Evolutionary conservation across 2,888 invertebrate genomes (phyloP).

Genomic region (Hydropsyche betteni): DNA sequence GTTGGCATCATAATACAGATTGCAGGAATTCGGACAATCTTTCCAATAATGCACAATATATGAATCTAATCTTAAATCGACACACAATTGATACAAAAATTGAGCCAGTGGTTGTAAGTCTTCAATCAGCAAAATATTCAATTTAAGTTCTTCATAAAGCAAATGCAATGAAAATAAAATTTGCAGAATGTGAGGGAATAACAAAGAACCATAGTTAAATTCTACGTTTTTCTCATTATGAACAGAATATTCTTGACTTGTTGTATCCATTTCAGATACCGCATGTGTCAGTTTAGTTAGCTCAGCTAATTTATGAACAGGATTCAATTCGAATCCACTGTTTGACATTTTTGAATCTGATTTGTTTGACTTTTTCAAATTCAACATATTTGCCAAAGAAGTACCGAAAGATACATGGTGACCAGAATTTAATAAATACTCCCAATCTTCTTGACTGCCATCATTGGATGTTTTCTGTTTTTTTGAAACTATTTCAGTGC

Average conservation of each 20-base stretch:
- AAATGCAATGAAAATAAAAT: constrained; percentile 85
- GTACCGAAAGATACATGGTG: constrained; percentile 52
- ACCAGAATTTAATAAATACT: constrained; percentile 68
- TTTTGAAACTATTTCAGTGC: constrained; percentile 71
- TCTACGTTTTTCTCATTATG: constrained; percentile 58
- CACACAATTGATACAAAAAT: constrained; percentile 79
- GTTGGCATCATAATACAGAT: constrained; percentile 58
- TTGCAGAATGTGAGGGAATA: constrained; percentile 78
- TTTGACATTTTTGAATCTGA: constrained; percentile 44
- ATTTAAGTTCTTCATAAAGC: constrained; percentile 89
- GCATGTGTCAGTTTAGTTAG: constrained; percentile 13
- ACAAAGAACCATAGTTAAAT: constrained; percentile 71
- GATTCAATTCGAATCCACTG: constrained; percentile 43
- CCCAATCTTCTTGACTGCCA: constrained; percentile 86
- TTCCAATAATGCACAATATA: constrained; percentile 85
- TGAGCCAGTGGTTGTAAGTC: constrained; percentile 74
- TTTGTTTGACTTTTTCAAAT: constrained; percentile 55
- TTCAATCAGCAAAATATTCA: constrained; percentile 75
- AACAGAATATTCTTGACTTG: constrained; percentile 36
- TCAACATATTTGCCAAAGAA: constrained; percentile 62
- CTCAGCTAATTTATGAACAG: constrained; percentile 39
- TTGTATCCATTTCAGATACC: constrained; percentile 46
- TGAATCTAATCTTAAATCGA: constrained; percentile 75
- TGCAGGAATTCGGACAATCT: constrained; percentile 78
- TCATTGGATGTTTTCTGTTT: constrained; percentile 81